Evolutionary conservation across 2,888 invertebrate species (phyloP).

Genomic region (Alitta virens): DNA sequence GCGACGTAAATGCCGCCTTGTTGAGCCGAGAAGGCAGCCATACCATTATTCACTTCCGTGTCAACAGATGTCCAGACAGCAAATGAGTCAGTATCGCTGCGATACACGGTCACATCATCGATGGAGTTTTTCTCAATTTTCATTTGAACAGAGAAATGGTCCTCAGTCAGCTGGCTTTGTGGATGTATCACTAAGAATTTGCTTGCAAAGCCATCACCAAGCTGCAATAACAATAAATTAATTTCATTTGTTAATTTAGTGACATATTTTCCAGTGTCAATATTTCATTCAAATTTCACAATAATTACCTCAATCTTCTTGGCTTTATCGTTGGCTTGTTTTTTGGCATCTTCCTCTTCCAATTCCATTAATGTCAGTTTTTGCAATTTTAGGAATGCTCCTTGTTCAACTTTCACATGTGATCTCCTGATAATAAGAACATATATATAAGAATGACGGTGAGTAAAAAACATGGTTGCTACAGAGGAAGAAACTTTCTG

Average conservation of each 20-base stretch:
- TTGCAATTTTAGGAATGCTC: slow-evolving; percentile 35
- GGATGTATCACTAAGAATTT: slow-evolving; percentile 42
- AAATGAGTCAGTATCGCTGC: slow-evolving; percentile 32
- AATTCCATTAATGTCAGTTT: slow-evolving; percentile 28
- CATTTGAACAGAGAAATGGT: slow-evolving; percentile 31
- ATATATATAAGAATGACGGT: neutral
- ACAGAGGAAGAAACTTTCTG: neutral
- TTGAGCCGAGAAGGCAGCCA: slow-evolving; percentile 35
- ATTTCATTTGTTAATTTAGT: too few species aligned
- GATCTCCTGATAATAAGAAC: slow-evolving; percentile 30
- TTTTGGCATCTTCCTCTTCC: slow-evolving; percentile 1
- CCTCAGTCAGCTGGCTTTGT: slow-evolving; percentile 33
- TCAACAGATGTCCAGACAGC: slow-evolving; percentile 41
- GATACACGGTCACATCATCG: slow-evolving; percentile 32
- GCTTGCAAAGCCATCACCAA: slow-evolving; percentile 44
- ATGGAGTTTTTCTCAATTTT: slow-evolving; percentile 20
- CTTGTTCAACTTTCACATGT: slow-evolving; percentile 35
- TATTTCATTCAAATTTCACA: too few species aligned
- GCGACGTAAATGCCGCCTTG: slow-evolving; percentile 49
- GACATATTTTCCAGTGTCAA: too few species aligned
- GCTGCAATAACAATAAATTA: slow-evolving; percentile 31
- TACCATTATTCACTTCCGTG: slow-evolving; percentile 32
- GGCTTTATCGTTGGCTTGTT: neutral
- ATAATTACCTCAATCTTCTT: slow-evolving; percentile 10
- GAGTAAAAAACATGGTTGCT: too few species aligned